A percentile compares a stretch with the other conserved stretches of the same genome.
These are phyloP conservation scores for Arothron firmamentum DNA, from an alignment of 2,113 vertebrate species.

Conservation along the genomic window DNA sequence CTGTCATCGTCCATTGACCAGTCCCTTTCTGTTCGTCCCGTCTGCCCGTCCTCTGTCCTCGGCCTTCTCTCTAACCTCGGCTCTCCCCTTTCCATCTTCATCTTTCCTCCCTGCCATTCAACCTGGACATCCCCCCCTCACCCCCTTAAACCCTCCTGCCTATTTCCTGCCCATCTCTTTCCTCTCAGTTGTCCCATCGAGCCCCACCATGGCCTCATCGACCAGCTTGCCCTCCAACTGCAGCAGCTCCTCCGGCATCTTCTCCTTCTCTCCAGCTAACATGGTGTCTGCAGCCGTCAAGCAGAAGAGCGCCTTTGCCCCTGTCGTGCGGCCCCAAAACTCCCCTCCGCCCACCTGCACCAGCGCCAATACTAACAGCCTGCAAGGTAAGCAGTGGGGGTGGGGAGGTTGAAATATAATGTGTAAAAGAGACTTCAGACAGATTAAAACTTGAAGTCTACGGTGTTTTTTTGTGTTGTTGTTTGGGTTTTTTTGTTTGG, in stretches of 20 bases:
- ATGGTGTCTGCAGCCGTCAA: conserved; percentile 96
- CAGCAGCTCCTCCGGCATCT: conserved; percentile 95
- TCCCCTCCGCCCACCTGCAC: conserved; percentile 95
- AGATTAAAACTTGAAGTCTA: too few species aligned
- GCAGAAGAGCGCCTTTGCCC: conserved; percentile 96
- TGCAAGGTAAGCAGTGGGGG: conserved; percentile 83
- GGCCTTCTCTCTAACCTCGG: conserved; percentile 67
- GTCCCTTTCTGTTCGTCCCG: conserved; percentile 74
- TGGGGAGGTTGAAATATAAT: neutral
- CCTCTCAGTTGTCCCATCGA: conserved; percentile 87
- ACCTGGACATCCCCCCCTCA: conserved; percentile 24
- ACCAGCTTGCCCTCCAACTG: conserved; percentile 95
- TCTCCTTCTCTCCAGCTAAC: conserved; percentile 98
- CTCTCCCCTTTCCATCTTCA: conserved; percentile 35
- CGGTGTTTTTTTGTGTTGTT: neutral
- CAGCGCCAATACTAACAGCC: conserved; percentile 91
- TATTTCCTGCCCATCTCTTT: conserved; percentile 42
- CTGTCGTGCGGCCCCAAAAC: conserved; percentile 92
- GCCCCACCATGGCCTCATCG: conserved; percentile 92
- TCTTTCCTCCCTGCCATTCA: conserved; percentile 23
- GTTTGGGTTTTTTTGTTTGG: neutral
- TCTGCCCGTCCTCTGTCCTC: conserved; percentile 66
- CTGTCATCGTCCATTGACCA: conserved; percentile 70
- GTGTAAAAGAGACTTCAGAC: too few species aligned
- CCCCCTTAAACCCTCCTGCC: conserved; percentile 14